Conservation (phyloP, 2,888 invertebrate genomes). For the Phorcus lineatus region DNA sequence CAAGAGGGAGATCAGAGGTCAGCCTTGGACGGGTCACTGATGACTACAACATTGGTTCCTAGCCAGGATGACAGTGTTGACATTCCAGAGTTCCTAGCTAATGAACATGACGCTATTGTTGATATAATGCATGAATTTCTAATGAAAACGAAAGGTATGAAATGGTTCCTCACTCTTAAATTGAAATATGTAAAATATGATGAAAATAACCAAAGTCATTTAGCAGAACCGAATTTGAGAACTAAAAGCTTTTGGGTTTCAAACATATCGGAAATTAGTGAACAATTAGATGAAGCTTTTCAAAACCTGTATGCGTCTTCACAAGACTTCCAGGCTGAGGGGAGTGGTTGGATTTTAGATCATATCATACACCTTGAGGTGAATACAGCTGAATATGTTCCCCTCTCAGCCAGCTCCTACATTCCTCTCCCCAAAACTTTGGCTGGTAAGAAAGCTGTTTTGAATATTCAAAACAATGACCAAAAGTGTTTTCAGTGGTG, state of each 20-base stretch:
- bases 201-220: not conserved
- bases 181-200: not conserved
- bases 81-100: not conserved
- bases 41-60: not conserved
- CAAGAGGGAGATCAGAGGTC: not conserved
- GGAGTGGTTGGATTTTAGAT: slow-evolving; percentile 8
- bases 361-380: not conserved
- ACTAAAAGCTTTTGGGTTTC: not conserved
- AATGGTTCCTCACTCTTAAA: not conserved
- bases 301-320: not conserved
- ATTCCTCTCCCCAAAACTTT: not conserved
- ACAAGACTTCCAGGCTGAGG: not conserved
- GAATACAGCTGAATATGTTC: slow-evolving; percentile 1
- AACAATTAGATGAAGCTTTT: not conserved
- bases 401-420: not conserved
- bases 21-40: not conserved
- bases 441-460: not conserved
- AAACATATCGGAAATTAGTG: not conserved
- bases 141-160: not conserved
- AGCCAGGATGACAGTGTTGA: not conserved
- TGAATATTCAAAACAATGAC: not conserved
- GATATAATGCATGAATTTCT: not conserved
- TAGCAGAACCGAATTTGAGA: not conserved
- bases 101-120: not conserved
- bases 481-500: not conserved